Evolutionary conservation across 2,888 invertebrate genomes (phyloP).

Genomic region (Drosophila pseudotalamancana): DNA sequence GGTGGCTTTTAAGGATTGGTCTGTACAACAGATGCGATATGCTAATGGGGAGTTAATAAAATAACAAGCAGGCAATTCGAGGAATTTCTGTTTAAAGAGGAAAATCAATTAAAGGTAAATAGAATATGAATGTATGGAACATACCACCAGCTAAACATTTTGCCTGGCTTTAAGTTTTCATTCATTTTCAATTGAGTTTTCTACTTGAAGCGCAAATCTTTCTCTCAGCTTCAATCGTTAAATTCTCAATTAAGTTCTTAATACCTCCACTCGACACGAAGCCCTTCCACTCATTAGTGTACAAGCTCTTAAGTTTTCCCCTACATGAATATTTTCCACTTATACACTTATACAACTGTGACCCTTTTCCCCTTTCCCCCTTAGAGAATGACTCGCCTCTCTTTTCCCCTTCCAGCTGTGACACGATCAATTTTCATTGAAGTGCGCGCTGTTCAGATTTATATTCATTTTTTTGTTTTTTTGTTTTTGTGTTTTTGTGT

Average conservation of each 20-base stretch:
- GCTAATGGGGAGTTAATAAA: conserved; percentile 27
- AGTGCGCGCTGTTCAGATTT: conserved; percentile 34
- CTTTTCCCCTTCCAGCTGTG: conserved; percentile 10
- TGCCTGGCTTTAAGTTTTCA: neutral
- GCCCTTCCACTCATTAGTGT: conserved; percentile 8
- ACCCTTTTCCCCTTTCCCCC: neutral
- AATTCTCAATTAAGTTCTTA: neutral
- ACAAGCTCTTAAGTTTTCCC: conserved; percentile 12
- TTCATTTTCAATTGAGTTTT: conserved; percentile 10
- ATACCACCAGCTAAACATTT: no score
- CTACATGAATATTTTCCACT: conserved; percentile 26
- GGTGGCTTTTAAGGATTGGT: conserved; percentile 26
- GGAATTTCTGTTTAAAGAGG: neutral
- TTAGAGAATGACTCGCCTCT: conserved; percentile 39
- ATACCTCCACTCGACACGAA: conserved; percentile 8
- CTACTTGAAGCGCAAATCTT: neutral
- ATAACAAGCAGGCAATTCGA: conserved; percentile 1
- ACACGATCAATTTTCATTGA: conserved; percentile 66
- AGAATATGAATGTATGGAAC: no score
- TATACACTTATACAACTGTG: conserved; percentile 6
- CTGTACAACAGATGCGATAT: conserved; percentile 18
- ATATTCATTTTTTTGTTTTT: neutral
- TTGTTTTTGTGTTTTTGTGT: conserved; percentile 44
- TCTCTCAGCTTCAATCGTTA: neutral
- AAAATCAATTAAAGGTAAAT: no score